Conservation (phyloP, 2,113 vertebrate species). For the Otolemur garnettii region DNA sequence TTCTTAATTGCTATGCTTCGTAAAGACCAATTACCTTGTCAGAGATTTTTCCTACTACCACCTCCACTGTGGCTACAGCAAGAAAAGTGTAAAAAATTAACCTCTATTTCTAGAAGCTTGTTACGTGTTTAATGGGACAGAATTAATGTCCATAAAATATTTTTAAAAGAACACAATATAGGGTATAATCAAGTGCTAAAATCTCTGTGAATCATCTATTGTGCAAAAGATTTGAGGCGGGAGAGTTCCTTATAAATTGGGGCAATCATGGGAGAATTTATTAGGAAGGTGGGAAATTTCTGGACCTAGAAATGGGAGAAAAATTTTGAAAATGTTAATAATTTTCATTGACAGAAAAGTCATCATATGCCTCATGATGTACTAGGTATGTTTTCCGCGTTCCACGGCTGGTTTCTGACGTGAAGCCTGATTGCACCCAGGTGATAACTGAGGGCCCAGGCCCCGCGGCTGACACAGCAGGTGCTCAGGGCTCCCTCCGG, state of each 20-base stretch:
- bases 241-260: neutral
- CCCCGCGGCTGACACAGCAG: fast-evolving
- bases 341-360: neutral
- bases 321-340: neutral
- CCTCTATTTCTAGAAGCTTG: neutral
- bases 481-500: too few species aligned
- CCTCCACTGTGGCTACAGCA: neutral
- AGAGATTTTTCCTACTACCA: neutral
- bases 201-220: neutral
- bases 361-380: fast-evolving
- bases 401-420: fast-evolving
- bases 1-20: slow-evolving; percentile 46
- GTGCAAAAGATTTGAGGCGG: neutral
- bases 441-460: neutral
- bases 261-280: neutral
- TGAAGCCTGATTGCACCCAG: too few species aligned
- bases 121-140: slow-evolving; percentile 27
- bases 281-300: neutral
- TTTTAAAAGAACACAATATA: neutral
- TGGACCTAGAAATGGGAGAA: neutral
- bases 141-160: slow-evolving; percentile 37
- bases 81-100: neutral
- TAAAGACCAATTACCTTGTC: slow-evolving; percentile 14
- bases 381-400: neutral
- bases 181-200: slow-evolving; percentile 21